phyloP scores from a whole-genome alignment of 1,140 invertebrate species.

The Paracyclopina nana region DNA sequence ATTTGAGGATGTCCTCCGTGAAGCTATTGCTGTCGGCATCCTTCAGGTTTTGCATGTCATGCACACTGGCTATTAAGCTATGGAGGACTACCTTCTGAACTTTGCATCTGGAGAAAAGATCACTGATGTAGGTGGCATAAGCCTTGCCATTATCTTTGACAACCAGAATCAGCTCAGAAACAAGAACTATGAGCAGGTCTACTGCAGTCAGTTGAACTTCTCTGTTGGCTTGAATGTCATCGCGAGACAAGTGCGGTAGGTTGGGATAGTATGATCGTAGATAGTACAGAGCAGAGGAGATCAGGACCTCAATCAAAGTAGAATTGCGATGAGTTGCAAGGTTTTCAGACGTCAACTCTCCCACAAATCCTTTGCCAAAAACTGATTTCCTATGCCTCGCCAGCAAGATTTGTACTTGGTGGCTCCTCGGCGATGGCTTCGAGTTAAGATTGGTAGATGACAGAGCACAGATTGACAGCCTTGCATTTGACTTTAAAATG shows the following conservation, averaged over 20 bases:
- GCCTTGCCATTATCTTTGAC: slow-evolving; percentile 59
- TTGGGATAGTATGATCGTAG: slow-evolving; percentile 61
- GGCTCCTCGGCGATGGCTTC: slow-evolving; percentile 25
- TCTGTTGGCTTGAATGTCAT: slow-evolving; percentile 52
- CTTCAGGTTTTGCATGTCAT: slow-evolving; percentile 31
- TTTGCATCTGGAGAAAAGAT: slow-evolving; percentile 58
- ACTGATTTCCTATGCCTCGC: slow-evolving; percentile 58
- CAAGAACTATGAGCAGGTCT: slow-evolving; percentile 45
- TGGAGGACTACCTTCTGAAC: slow-evolving; percentile 72
- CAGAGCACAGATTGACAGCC: slow-evolving; percentile 46
- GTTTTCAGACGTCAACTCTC: slow-evolving; percentile 36
- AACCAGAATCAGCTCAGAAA: slow-evolving; percentile 49
- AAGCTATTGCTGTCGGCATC: slow-evolving; percentile 34
- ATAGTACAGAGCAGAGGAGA: slow-evolving; percentile 56
- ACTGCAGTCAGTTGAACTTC: slow-evolving; percentile 45
- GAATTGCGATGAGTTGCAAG: slow-evolving; percentile 38
- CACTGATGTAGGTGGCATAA: slow-evolving; percentile 58
- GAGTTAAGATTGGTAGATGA: slow-evolving; percentile 43
- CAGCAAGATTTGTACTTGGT: slow-evolving; percentile 38
- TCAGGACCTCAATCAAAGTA: slow-evolving; percentile 62
- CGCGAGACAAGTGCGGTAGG: slow-evolving; percentile 39
- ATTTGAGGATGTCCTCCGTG: slow-evolving; percentile 59
- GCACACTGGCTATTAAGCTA: slow-evolving; percentile 55
- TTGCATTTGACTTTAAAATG: slow-evolving; percentile 46
- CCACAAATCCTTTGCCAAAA: slow-evolving; percentile 53